Conservation (phyloP, 2,797 vertebrate genomes). For the Silurus lanzhouensis region DNA sequence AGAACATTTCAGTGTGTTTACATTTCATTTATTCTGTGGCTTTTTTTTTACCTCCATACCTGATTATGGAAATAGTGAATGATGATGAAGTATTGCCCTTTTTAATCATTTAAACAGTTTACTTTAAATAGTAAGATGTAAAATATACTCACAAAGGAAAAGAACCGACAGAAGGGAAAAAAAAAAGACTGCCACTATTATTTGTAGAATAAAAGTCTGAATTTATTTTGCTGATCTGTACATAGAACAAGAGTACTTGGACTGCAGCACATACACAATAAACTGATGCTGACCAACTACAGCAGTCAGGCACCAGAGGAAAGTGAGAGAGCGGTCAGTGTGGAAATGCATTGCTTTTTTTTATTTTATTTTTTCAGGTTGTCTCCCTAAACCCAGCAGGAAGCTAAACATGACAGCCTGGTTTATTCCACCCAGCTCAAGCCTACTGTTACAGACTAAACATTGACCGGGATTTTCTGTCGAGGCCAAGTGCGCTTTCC, state of each 20-base stretch:
- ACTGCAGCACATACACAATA: conserved; percentile 80
- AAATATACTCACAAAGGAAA: not conserved
- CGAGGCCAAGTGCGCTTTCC: not conserved
- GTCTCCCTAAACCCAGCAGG: conserved; percentile 35
- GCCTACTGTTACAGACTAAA: conserved; percentile 17
- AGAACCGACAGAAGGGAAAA: not conserved
- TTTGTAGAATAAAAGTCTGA: conserved; percentile 82
- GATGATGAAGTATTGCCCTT: not conserved
- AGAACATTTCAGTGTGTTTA: not conserved
- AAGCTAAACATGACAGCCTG: conserved; percentile 38
- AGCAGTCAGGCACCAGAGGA: conserved; percentile 73
- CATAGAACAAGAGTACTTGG: conserved; percentile 83
- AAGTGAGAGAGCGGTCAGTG: conserved; percentile 77
- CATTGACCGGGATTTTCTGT: not conserved
- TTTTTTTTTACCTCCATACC: not conserved
- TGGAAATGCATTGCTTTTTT: conserved; percentile 62
- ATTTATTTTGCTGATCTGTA: conserved; percentile 83
- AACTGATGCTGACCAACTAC: conserved; percentile 77
- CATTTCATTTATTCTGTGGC: not conserved
- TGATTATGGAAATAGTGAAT: not conserved
- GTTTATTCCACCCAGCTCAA: conserved; percentile 25
- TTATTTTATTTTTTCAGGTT: not conserved
- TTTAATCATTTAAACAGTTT: not conserved
- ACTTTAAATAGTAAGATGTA: not conserved
- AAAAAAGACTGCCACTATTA: conserved; percentile 44